Base-by-base conservation (phyloP, 1,140 invertebrate genomes). In the Eumeta japonica region DNA sequence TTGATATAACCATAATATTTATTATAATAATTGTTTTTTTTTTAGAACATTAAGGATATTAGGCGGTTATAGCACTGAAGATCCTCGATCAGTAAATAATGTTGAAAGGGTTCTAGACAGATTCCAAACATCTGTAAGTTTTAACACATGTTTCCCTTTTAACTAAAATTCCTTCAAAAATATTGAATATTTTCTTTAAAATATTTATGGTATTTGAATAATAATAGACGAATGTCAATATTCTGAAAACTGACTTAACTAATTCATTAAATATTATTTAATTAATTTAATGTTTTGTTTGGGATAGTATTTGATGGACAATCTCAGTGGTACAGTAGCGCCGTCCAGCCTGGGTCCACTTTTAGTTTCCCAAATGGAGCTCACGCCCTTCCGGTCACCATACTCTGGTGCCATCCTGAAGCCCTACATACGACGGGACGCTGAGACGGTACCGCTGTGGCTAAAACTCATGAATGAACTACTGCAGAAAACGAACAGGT, bases 381-480 rank as follows among this genome's bases (percentile, higher is more conserved):
- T 76, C 16, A 62, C 77, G 18, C 55, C 77, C 18, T 79, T 84
- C 44, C 61, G 82, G 20, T 85, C 83, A 28, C 74, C 81, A 1
- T 81, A 83, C 44, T 83, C 79, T 35, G 81, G 75, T 46, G 83
- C 87, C 55, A 62, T 83, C 37, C 74, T 92, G 14, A 87, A 87
- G 57, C 89, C 90, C 3, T 91, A 83, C 63, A 91, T 92, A 43
- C 76, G 85, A 39, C 65, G 86, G 46, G 88, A 92, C 55, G 62
- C 62, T 18, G 68, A 79, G 42, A 76, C 78, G 12, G 65, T 54
- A 39, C 87, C 90, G 0, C 43, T 80, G 0, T 92, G 89, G 82
- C 54, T 92, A 36, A 70, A 73, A 48, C 56, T 92, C n/a, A 80
- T 85, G 64, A 75, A 84, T 12, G 88, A 90, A 62, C 74, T 92